Percentiles rank a stretch among this genome's conserved stretches.
Evolutionary conservation across 2,113 vertebrate species (phyloP).

Genomic region (Callospermophilus lateralis): DNA sequence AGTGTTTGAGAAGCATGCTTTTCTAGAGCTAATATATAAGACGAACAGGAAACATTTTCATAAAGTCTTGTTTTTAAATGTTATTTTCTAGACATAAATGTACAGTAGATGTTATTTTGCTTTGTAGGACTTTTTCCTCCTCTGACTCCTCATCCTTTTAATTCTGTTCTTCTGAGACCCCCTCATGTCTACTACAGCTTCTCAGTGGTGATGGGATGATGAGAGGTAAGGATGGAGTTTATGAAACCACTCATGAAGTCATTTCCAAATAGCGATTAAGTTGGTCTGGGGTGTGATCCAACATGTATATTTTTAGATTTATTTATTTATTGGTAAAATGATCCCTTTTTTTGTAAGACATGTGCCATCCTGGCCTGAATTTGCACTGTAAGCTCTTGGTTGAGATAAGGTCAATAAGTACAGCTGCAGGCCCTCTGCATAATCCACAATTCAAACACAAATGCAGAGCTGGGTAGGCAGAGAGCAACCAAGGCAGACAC

Average conservation of each 20-base stretch:
- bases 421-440: constrained; percentile 90
- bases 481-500: background rate
- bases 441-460: constrained; percentile 86
- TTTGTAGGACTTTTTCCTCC: background rate
- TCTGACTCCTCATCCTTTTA: background rate
- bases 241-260: background rate
- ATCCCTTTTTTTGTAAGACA: constrained; percentile 89
- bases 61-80: constrained; percentile 27
- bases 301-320: background rate
- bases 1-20: constrained; percentile 43
- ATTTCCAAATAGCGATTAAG: background rate
- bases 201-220: background rate
- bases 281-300: background rate
- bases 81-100: constrained; percentile 40
- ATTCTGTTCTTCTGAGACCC: background rate
- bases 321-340: constrained; percentile 79
- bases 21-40: constrained; percentile 18
- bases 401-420: constrained; percentile 86
- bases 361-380: constrained; percentile 92
- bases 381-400: constrained; percentile 94
- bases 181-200: background rate
- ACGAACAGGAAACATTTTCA: constrained; percentile 48
- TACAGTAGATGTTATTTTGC: background rate
- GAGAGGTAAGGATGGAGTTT: background rate
- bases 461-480: background rate